Evolutionary conservation across 2,888 invertebrate species (phyloP), one percentile per base, ranked within the genome.

Genomic region (Quadriops clusia): DNA sequence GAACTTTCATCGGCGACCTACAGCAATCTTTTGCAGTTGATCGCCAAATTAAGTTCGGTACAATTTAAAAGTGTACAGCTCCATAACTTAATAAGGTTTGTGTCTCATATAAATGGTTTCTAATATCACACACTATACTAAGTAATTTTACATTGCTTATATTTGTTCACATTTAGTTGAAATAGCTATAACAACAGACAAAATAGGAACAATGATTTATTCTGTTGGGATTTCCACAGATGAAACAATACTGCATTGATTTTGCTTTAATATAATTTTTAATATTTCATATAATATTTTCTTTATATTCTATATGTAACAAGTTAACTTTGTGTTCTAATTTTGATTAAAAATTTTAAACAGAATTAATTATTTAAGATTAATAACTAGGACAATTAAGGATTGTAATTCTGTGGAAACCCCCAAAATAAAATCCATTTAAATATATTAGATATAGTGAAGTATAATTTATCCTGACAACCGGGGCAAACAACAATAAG

Each of bases 61-160:
- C 20, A 17, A 18, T 12, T 28, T 9, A 28, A 28, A 21, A 7
- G 28, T 21, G 9, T 9, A 28, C n/a, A 28, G 21, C 18, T 25
- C 10, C 10, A n/a, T 26, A 14, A 26, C 10, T 12, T 14, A 11
- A 26, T n/a, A 14, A 12, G 15, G 7, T 26, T 11, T 14, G 15
- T 16, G 15, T 14, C n/a, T 26, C 15, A 26, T 26, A n/a, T n/a
- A n/a, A n/a, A n/a, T n/a, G n/a, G n/a, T n/a, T n/a, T n/a, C n/a
- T 26, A 25, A 48, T 56, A 54, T 54, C 54, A 55, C 54, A 47
- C 48, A 53, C 51, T 54, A 54, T 47, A 49, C 51, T 55, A 55
- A 53, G 54, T 56, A 52, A 51, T 53, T 49, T 54, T 56, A 59
- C 54, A 58, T 58, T 58, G 58, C 57, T 58, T 58, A 53, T 55